Evolutionary conservation across 2,888 invertebrate species (phyloP).

Genomic region (Tanypteryx hageni): DNA sequence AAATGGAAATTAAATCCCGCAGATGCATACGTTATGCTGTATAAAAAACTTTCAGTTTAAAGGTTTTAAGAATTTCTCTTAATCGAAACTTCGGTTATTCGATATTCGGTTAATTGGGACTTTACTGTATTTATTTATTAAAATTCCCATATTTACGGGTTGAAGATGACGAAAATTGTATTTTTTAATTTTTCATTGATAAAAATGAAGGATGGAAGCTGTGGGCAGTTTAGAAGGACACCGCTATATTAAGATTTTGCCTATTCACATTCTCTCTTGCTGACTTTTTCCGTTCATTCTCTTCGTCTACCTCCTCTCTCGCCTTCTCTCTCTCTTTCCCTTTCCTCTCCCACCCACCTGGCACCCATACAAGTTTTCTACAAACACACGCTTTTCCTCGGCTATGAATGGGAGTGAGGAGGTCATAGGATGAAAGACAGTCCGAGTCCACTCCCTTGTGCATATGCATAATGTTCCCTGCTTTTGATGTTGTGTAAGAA

Average conservation of each 20-base stretch:
- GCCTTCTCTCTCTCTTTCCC: background rate
- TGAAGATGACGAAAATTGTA: no score
- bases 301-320: background rate
- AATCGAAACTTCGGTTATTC: no score
- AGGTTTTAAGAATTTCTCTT: no score
- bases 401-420: constrained; percentile 55
- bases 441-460: constrained; percentile 33
- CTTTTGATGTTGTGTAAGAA: constrained; percentile 32
- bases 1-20: no score
- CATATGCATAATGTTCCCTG: constrained; percentile 32
- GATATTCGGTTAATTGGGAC: no score
- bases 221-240: background rate
- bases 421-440: constrained; percentile 42
- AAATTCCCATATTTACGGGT: no score
- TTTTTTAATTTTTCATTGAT: background rate
- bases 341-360: constrained; percentile 11
- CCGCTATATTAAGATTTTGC: background rate
- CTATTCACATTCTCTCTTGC: background rate
- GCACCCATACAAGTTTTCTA: constrained; percentile 21
- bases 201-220: background rate
- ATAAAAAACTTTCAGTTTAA: no score
- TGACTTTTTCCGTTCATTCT: background rate
- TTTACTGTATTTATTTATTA: no score
- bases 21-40: no score
- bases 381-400: constrained; percentile 24